phyloP scores from a whole-genome alignment of 2,113 vertebrate genomes.

The crab-eating macaque (Macaca fascicularis) region T2T-MFA8v1.1 NC_088386.1:39275501-39276000 shows the following conservation, averaged over 20 bases:
- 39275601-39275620: neutral
- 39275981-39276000: neutral
- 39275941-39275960: neutral
- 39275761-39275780: neutral
- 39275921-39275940: neutral
- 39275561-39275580: no score
- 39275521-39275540: no score
- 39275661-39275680: neutral
- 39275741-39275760: neutral
- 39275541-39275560: no score
- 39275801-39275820: neutral
- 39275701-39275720: neutral
- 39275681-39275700: neutral
- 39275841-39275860: neutral
- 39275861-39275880: neutral
- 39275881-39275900: neutral
- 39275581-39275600: no score
- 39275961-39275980: neutral
- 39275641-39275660: constrained; percentile 11
- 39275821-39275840: neutral
- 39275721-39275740: neutral
- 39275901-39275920: neutral
- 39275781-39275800: neutral
- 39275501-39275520: no score
- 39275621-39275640: neutral